Evolutionary conservation across 1,140 invertebrate species (phyloP).

Genomic region (Meloidogyne floridensis): DNA sequence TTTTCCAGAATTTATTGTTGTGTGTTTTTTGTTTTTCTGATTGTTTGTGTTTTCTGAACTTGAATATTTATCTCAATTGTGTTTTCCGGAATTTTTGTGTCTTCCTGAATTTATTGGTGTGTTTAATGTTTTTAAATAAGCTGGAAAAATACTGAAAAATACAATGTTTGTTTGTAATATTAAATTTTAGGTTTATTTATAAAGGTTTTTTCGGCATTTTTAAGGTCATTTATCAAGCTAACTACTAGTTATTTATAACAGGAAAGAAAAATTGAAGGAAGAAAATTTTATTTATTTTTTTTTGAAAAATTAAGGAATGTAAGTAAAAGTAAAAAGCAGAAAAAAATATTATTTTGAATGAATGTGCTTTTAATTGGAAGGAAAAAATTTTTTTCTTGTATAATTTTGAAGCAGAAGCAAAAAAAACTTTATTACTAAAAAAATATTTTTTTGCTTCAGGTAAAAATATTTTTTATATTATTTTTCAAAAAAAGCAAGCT

Average conservation of each 20-base stretch:
- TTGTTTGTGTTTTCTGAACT: no score
- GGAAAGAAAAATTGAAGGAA: not conserved
- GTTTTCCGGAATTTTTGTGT: no score
- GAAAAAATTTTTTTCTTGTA: not conserved
- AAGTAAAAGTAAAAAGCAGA: not conserved
- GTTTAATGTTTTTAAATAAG: no score
- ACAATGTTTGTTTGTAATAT: not conserved
- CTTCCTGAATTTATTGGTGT: no score
- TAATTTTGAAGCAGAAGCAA: not conserved
- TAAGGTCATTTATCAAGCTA: slow-evolving; percentile 6
- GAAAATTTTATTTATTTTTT: not conserved
- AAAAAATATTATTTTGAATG: not conserved
- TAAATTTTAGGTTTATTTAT: slow-evolving; percentile 10
- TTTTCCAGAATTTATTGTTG: no score
- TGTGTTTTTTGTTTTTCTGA: no score
- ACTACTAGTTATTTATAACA: not conserved
- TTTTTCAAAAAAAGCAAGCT: no score
- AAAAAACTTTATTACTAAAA: not conserved
- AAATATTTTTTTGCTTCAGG: no score
- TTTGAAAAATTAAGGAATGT: slow-evolving; percentile 7
- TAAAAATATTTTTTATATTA: no score
- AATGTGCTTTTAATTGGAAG: slow-evolving; percentile 31
- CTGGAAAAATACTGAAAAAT: not conserved
- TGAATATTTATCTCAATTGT: no score
- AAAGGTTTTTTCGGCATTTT: not conserved